A percentile compares a stretch with the other conserved stretches of the same genome.
These are phyloP conservation scores for Sebastes nivosus DNA, from an alignment of 2,797 vertebrate genomes.

Conservation along the genomic window DNA sequence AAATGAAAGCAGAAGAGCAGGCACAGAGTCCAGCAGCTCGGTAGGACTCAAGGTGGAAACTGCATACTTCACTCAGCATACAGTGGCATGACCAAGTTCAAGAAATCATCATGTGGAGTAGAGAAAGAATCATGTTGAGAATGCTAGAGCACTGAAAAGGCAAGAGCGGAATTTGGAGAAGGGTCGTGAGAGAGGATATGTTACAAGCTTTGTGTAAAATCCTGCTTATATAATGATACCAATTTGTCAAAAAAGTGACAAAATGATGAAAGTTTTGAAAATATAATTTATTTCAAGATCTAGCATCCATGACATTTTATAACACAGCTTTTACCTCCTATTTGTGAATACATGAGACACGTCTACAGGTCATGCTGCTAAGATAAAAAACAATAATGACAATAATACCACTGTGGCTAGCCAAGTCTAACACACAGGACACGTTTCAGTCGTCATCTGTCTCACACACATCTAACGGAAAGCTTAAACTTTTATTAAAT, in stretches of 20 bases:
- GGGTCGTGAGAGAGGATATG: neutral
- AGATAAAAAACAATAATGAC: neutral
- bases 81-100: neutral
- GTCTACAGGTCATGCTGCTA: neutral
- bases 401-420: no score
- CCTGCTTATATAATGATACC: neutral
- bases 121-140: neutral
- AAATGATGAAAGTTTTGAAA: conserved; percentile 9
- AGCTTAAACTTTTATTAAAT: neutral
- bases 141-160: neutral
- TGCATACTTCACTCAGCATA: neutral
- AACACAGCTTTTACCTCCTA: neutral
- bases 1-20: neutral
- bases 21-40: neutral
- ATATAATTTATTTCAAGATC: neutral
- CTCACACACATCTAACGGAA: neutral
- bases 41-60: neutral
- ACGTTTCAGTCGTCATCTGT: neutral
- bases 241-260: conserved; percentile 2
- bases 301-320: neutral
- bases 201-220: neutral
- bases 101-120: neutral
- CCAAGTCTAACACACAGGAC: neutral
- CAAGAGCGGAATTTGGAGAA: neutral
- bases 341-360: neutral